These are phyloP conservation scores for Drosophila demipolita DNA, from an alignment of 2,888 invertebrate species.

Conservation along the genomic window DNA sequence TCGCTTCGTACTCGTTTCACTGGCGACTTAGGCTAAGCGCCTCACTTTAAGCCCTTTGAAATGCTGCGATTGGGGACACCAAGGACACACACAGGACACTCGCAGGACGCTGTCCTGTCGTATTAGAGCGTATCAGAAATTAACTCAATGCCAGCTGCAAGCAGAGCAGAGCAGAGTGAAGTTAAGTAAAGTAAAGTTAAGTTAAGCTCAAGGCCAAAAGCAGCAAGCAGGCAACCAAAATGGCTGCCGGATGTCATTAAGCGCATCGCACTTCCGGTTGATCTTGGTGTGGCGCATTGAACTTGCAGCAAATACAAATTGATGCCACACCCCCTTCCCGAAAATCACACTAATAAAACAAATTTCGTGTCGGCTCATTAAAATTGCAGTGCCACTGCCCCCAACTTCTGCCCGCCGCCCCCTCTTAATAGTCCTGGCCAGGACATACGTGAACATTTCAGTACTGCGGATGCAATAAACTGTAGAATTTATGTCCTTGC, in stretches of 20 bases:
- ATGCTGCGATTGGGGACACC: constrained; percentile 30
- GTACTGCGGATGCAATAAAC: constrained; percentile 78
- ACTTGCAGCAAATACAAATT: constrained; percentile 24
- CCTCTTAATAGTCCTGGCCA: background rate
- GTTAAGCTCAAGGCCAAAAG: constrained; percentile 4
- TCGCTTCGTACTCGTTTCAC: constrained; percentile 50
- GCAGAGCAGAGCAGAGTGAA: constrained; percentile 18
- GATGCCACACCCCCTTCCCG: constrained; percentile 5
- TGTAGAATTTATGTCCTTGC: constrained; percentile 76
- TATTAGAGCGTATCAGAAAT: constrained; percentile 54
- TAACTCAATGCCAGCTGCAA: constrained; percentile 33
- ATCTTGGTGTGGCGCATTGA: background rate
- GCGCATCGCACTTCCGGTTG: constrained; percentile 8
- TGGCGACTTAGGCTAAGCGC: constrained; percentile 66
- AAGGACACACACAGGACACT: constrained; percentile 1
- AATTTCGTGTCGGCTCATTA: constrained; percentile 70
- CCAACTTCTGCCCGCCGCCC: background rate
- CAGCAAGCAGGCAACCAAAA: background rate
- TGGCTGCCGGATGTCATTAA: constrained; percentile 2
- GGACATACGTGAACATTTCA: constrained; percentile 63
- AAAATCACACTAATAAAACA: constrained; percentile 61
- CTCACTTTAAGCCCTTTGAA: constrained; percentile 60
- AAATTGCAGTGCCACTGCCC: constrained; percentile 40
- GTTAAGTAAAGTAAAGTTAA: background rate
- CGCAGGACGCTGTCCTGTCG: constrained; percentile 1